Evolutionary conservation across 2,113 vertebrate genomes (phyloP), one percentile per base, ranked within the genome.

Genomic region (Chionomys nivalis): DNA sequence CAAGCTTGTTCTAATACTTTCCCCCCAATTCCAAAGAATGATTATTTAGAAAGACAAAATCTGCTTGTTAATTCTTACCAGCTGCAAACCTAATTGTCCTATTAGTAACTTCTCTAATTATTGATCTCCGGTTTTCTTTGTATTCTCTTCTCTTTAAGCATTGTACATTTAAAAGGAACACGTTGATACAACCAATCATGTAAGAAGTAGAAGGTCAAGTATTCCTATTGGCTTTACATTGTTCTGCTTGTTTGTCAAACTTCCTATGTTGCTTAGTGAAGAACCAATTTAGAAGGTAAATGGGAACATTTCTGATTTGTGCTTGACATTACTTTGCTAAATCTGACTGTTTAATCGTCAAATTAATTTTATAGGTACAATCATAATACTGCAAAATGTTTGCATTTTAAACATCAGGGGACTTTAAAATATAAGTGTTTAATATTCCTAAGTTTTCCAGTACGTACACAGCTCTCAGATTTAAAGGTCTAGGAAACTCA

Each of bases 311-410:
- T 90, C 61, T 95, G 96, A 95, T 95, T 93, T 96, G 87, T 93
- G 58, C 87, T 88, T 97, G 90, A 77, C 65, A 95, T 92, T 93
- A 92, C 31, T 55, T 52, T 31, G n/a, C 61, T 95, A 90, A 95
- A 93, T 65, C 88, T 96, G 89, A 94, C 52, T 92, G 75, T 70
- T 96, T 96, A 97, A 90, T 96, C 58, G 66, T 70, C 75, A 94
- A 95, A 96, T 94, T 96, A 95, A 94, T 96, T 95, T 96, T 93
- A 95, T 10, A 21, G 19, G 94, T 96, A 88, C 66, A 94, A 77
- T 76, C 58, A 90, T 76, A 93, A 36, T 52, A 61, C 94, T 86
- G 16, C 5, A 63, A 63, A 52, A 86, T 94, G 81, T 94, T 94
- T 93, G 90, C 86, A 91, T 66, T 91, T 39, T 76, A 97, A 93